Base-by-base conservation (phyloP, 2,113 vertebrate genomes). In the Pseudonaja textilis region DNA sequence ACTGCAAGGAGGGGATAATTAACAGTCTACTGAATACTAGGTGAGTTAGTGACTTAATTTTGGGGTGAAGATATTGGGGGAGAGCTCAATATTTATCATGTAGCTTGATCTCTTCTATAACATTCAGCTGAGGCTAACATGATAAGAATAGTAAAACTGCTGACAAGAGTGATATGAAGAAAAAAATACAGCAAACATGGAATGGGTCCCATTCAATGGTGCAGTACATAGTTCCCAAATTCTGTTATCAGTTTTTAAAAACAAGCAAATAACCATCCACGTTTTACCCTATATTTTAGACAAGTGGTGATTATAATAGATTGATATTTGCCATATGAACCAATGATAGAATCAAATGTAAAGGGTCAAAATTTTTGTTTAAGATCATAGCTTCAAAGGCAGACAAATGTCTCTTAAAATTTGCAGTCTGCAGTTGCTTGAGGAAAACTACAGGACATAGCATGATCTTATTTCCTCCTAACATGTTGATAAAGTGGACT, bases 1-100 rank as follows among this genome's bases (percentile, higher is more conserved):
- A 3, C 23, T n/a, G 22, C 52, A 22, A 0, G 0, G 9, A 55
- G 47, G 69, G 4, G 29, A 4, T 4, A 42, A 16, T 16, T 0
- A 0, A 9, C 20, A 10, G 0, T 7, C 64, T 59, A 34, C 5
- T 8, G 88, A 69, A 29, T 61, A 18, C 25, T 18, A 39, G 26
- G 34, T 39, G n/a, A 52, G 18, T 23, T 87, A 42, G 54, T 39
- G 45, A 52, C 5, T 50, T 45, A 5, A 81, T 39, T 42, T 85
- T n/a, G 55, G 74, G 34, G 7, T 23, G 18, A 81, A 81, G 2
- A 39, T 81, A 22, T 39, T 50, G 16, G 20, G 5, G 11, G 2
- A 89, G n/a, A 57, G 50, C 18, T 45, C 45, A 45, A 6, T 45
- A 45, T 47, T 81, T 81, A 81, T 45, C 25, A 20, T 47, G 64